Evolutionary conservation across 2,797 vertebrate genomes (phyloP).

Genomic region (Saxicola maurus): DNA sequence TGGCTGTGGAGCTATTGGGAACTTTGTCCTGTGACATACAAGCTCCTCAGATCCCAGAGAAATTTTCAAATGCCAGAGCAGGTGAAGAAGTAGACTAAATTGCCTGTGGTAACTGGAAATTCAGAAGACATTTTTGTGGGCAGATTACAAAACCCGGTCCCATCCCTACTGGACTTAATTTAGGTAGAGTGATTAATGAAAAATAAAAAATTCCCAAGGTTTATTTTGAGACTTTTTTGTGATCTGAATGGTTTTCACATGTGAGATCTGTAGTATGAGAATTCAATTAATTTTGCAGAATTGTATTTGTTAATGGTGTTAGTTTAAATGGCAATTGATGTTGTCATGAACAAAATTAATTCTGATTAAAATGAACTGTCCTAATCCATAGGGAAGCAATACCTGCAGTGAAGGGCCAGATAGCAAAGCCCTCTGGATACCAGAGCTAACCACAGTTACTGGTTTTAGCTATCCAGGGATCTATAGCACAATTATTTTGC

Average conservation of each 20-base stretch:
- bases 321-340: neutral
- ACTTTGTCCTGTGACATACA: neutral
- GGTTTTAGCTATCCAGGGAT: neutral
- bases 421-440: neutral
- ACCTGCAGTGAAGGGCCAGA: neutral
- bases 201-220: neutral
- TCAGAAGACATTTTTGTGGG: neutral
- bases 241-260: neutral
- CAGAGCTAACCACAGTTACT: neutral
- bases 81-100: neutral
- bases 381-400: neutral
- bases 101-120: neutral
- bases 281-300: neutral
- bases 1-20: neutral
- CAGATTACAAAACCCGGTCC: neutral
- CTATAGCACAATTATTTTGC: neutral
- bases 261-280: accelerated
- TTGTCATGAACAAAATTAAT: neutral
- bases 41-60: neutral
- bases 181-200: neutral
- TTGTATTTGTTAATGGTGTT: neutral
- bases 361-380: neutral
- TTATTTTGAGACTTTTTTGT: neutral
- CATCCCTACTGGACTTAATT: neutral
- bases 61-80: neutral